Percentiles rank a stretch among this genome's conserved stretches.
Conservation (phyloP, 2,888 invertebrate species). For the Alloplasta piceator region DNA sequence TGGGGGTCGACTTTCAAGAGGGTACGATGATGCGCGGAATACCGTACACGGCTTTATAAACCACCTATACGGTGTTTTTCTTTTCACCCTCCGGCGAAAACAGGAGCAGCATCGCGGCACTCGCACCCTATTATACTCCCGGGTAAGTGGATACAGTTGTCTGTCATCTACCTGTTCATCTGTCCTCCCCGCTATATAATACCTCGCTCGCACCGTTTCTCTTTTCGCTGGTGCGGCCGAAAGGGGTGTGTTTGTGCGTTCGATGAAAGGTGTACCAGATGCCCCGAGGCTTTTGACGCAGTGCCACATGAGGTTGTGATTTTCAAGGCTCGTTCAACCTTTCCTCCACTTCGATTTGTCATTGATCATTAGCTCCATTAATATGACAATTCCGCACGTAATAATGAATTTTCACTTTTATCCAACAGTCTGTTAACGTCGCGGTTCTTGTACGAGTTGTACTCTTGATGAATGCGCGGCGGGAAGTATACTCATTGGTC, state of each 20-base stretch:
- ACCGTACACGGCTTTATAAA: no score
- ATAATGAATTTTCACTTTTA: no score
- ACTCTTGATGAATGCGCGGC: no score
- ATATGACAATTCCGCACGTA: no score
- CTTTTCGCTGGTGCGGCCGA: slow-evolving; percentile 56
- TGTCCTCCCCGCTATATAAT: slow-evolving; percentile 60
- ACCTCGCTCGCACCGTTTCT: slow-evolving; percentile 33
- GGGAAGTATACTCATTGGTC: no score
- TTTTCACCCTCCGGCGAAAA: slow-evolving; percentile 61
- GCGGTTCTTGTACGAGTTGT: no score
- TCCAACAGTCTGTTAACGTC: no score
- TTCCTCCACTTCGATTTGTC: background rate
- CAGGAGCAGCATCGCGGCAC: slow-evolving; percentile 56
- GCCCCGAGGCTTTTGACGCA: slow-evolving; percentile 24
- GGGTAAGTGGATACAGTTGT: slow-evolving; percentile 78
- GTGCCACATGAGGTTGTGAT: slow-evolving; percentile 1
- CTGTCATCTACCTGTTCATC: slow-evolving; percentile 79
- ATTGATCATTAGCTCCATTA: background rate
- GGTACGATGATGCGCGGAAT: no score
- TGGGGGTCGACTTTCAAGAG: no score
- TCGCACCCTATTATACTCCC: slow-evolving; percentile 44
- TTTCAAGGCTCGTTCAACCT: background rate
- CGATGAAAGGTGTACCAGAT: slow-evolving; percentile 47
- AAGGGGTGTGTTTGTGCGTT: slow-evolving; percentile 19
- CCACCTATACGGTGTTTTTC: background rate